Percentiles rank a stretch among this genome's conserved stretches.
Conservation (phyloP, 2,113 vertebrate species). For the Merops nubicus region DNA sequence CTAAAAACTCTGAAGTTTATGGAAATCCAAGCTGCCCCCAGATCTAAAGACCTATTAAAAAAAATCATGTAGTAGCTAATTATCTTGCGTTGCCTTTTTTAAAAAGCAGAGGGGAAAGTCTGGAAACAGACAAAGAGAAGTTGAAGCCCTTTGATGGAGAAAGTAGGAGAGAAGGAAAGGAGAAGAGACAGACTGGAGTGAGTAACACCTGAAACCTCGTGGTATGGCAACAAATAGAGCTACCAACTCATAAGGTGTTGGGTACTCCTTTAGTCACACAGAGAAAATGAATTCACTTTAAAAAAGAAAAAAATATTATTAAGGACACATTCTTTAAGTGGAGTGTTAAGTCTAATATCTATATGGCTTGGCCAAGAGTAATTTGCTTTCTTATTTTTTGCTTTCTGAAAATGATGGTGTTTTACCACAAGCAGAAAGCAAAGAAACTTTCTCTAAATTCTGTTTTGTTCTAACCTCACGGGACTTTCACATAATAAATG, state of each 20-base stretch:
- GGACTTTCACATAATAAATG: background rate
- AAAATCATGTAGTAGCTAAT: slow-evolving; percentile 63
- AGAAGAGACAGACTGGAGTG: background rate
- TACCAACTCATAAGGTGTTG: background rate
- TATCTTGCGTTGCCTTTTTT: slow-evolving; percentile 54
- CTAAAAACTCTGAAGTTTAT: slow-evolving; percentile 73
- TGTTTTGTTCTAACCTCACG: background rate
- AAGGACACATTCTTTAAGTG: background rate
- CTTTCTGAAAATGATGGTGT: background rate
- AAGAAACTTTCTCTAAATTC: background rate
- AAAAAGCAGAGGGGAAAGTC: slow-evolving; percentile 39
- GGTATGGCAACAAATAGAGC: background rate
- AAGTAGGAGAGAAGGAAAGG: background rate
- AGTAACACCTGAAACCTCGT: background rate
- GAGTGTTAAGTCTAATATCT: background rate
- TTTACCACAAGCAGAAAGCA: background rate
- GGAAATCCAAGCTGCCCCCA: slow-evolving; percentile 60
- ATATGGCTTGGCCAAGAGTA: background rate
- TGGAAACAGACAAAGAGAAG: slow-evolving; percentile 42
- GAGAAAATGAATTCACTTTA: slow-evolving; percentile 1
- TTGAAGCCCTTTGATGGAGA: background rate
- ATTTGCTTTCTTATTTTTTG: too few relatives aligned
- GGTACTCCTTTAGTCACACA: background rate
- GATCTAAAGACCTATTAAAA: slow-evolving; percentile 62
- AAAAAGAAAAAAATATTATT: background rate